Evolutionary conservation across 1,140 invertebrate species (phyloP).

Genomic region (Aphis gossypii): DNA sequence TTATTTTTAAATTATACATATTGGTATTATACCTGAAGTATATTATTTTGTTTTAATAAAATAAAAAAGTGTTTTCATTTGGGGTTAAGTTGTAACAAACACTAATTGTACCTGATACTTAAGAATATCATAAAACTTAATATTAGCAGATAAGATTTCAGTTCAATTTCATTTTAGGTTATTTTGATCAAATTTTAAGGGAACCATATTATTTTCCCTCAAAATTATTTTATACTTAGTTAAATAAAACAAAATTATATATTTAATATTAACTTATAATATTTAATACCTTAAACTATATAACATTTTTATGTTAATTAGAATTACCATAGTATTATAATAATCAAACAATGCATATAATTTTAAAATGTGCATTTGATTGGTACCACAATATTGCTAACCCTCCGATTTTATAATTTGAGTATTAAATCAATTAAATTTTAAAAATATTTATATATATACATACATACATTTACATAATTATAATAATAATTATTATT

Average conservation of each 20-base stretch:
- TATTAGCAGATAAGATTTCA: constrained; percentile 26
- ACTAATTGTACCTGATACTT: constrained; percentile 57
- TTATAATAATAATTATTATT: constrained; percentile 26
- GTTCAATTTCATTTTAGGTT: background rate
- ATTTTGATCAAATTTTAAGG: constrained; percentile 42
- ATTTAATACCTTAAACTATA: background rate
- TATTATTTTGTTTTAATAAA: constrained; percentile 16
- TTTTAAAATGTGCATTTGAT: constrained; percentile 42
- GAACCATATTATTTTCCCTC: background rate
- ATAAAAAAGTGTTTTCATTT: background rate
- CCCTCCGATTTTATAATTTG: constrained; percentile 53
- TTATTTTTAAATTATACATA: constrained; percentile 24
- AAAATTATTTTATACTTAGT: constrained; percentile 14
- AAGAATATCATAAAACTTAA: constrained; percentile 5
- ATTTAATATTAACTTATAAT: background rate
- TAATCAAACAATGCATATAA: constrained; percentile 28
- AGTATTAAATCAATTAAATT: constrained; percentile 47
- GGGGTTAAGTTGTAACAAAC: constrained; percentile 38
- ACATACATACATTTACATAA: background rate
- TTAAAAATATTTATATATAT: constrained; percentile 9
- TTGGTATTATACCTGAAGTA: constrained; percentile 32
- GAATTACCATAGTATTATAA: constrained; percentile 15
- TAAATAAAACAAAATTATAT: background rate
- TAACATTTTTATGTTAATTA: too few species aligned
- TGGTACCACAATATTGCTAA: constrained; percentile 54